These are phyloP conservation scores for Leptarthrus brevirostris DNA, from an alignment of 2,888 invertebrate genomes.

Conservation along the genomic window DNA sequence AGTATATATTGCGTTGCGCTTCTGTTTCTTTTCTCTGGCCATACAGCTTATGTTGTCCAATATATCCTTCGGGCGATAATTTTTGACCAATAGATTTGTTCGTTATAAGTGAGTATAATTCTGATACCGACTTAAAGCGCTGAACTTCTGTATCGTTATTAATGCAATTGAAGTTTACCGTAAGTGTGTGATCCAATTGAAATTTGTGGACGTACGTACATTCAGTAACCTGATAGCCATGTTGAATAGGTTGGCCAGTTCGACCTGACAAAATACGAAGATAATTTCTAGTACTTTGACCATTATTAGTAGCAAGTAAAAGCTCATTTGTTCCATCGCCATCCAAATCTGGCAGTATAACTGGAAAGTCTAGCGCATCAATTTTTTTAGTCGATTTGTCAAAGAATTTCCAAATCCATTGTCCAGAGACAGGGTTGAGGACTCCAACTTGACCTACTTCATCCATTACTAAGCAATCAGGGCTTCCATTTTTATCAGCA, in stretches of 20 bases:
- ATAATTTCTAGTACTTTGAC: constrained; percentile 71
- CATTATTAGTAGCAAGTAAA: constrained; percentile 70
- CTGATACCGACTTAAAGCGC: constrained; percentile 66
- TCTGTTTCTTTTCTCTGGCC: constrained; percentile 72
- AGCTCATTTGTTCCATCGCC: constrained; percentile 78
- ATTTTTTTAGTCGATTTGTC: constrained; percentile 66
- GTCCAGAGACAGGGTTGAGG: constrained; percentile 72
- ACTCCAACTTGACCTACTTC: constrained; percentile 74
- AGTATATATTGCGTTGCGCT: constrained; percentile 71
- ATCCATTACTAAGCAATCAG: constrained; percentile 81
- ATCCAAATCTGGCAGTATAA: constrained; percentile 78
- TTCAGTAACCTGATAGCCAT: constrained; percentile 72
- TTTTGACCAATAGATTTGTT: constrained; percentile 61
- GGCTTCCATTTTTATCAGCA: constrained; percentile 75
- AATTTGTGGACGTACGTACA: constrained; percentile 72
- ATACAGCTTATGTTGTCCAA: constrained; percentile 69
- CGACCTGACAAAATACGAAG: constrained; percentile 78
- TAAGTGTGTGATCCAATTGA: constrained; percentile 69
- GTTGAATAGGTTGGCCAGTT: constrained; percentile 75
- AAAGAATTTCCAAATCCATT: constrained; percentile 69
- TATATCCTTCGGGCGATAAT: constrained; percentile 64
- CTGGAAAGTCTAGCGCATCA: constrained; percentile 75
- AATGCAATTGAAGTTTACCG: constrained; percentile 71
- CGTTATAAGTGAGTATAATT: constrained; percentile 66
- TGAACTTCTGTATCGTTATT: constrained; percentile 72